These are phyloP conservation scores for Tetragonula clypearis DNA, from an alignment of 1,140 invertebrate species.

Conservation along the genomic window DNA sequence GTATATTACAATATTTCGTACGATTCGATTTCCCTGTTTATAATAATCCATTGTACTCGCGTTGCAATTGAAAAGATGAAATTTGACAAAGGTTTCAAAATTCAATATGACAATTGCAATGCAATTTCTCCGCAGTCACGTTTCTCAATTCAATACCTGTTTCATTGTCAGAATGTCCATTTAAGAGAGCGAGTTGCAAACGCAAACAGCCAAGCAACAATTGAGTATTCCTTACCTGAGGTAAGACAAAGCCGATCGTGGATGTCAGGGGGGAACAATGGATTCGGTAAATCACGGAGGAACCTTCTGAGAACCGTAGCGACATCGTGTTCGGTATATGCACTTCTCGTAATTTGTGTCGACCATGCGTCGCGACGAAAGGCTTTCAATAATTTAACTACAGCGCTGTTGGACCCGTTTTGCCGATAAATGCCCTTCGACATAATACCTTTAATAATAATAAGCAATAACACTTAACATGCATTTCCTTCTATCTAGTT, in stretches of 20 bases:
- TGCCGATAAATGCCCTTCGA: conserved; percentile 93
- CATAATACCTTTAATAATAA: conserved; percentile 85
- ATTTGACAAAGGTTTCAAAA: background rate
- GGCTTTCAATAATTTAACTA: conserved; percentile 87
- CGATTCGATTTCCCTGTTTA: background rate
- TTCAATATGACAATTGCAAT: background rate
- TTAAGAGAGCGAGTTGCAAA: background rate
- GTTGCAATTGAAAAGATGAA: background rate
- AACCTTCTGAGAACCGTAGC: conserved; percentile 92
- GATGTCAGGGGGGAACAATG: conserved; percentile 84
- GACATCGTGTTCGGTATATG: conserved; percentile 93
- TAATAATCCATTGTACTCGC: background rate
- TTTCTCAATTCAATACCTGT: too few species aligned
- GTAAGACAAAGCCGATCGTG: conserved; percentile 82
- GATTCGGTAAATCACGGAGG: conserved; percentile 89
- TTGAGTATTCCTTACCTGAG: conserved; percentile 40
- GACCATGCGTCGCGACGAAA: conserved; percentile 92
- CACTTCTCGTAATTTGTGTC: conserved; percentile 88
- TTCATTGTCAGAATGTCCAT: background rate
- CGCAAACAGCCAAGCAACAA: background rate
- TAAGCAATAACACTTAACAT: background rate
- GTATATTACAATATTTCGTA: background rate
- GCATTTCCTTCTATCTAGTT: background rate
- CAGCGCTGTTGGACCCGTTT: conserved; percentile 89
- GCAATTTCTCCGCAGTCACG: background rate